Evolutionary conservation across 2,113 vertebrate genomes (phyloP).

Genomic region (Oplegnathus fasciatus): DNA sequence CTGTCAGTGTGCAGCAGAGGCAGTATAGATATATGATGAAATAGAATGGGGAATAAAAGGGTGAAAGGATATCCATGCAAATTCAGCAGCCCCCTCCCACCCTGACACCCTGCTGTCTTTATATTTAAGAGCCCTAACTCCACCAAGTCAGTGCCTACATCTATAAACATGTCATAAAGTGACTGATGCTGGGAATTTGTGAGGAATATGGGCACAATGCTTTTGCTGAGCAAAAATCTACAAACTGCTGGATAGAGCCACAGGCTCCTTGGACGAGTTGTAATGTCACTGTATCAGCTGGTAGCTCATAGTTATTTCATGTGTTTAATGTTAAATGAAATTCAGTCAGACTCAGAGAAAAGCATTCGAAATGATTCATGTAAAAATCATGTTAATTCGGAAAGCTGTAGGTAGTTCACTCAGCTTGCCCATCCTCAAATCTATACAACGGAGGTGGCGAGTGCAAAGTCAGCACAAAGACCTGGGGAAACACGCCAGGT

Average conservation of each 20-base stretch:
- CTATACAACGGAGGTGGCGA: neutral
- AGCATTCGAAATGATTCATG: neutral
- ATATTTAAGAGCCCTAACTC: neutral
- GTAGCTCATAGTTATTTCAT: neutral
- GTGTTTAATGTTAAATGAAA: neutral
- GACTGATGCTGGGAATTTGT: constrained; percentile 13
- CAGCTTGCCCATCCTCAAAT: neutral
- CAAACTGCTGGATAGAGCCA: neutral
- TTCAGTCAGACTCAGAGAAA: neutral
- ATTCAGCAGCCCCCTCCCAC: neutral
- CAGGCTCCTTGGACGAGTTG: neutral
- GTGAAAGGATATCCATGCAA: constrained; percentile 40
- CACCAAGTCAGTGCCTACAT: neutral
- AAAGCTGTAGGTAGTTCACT: neutral
- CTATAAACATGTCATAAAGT: constrained; percentile 4
- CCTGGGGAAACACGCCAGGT: neutral
- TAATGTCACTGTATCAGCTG: neutral
- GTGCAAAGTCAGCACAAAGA: neutral
- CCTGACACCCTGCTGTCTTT: neutral
- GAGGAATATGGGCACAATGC: neutral
- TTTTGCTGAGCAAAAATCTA: neutral
- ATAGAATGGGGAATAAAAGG: constrained; percentile 59
- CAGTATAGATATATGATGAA: constrained; percentile 62
- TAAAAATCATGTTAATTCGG: neutral
- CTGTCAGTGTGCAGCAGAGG: constrained; percentile 32